Conservation (phyloP, 2,113 vertebrate genomes). For the Lontra canadensis region DNA sequence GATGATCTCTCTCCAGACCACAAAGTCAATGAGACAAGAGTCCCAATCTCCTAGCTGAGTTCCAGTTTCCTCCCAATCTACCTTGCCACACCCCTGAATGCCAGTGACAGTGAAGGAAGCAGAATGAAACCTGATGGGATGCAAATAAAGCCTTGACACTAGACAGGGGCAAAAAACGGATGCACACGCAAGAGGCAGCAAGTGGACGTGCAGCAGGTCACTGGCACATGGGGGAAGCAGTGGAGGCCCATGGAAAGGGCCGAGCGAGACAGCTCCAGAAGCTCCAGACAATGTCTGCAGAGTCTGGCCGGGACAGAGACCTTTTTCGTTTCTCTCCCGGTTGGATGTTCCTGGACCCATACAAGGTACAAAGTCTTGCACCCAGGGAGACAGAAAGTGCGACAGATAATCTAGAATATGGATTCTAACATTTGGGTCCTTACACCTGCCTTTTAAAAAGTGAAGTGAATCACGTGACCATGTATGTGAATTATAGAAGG, state of each 20-base stretch:
- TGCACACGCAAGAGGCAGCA: neutral
- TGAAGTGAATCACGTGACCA: neutral
- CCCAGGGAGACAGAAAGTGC: neutral
- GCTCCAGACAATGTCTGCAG: too few relatives aligned
- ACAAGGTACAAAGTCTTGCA: neutral
- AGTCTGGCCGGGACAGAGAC: neutral
- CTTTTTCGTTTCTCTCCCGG: neutral
- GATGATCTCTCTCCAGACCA: neutral
- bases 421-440: neutral
- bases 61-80: neutral
- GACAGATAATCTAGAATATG: neutral
- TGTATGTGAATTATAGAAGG: neutral
- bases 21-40: neutral
- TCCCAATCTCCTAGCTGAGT: neutral
- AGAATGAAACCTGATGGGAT: neutral
- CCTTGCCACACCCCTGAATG: neutral
- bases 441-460: neutral
- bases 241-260: neutral
- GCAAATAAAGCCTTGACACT: neutral
- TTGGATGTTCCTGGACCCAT: neutral
- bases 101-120: neutral
- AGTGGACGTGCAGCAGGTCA: neutral
- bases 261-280: rapidly evolving
- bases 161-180: neutral
- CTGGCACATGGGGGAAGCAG: neutral